A percentile compares a stretch with the other conserved stretches of the same genome.
phyloP scores from a whole-genome alignment of 2,888 invertebrate genomes.

The Diogma glabrata region DNA sequence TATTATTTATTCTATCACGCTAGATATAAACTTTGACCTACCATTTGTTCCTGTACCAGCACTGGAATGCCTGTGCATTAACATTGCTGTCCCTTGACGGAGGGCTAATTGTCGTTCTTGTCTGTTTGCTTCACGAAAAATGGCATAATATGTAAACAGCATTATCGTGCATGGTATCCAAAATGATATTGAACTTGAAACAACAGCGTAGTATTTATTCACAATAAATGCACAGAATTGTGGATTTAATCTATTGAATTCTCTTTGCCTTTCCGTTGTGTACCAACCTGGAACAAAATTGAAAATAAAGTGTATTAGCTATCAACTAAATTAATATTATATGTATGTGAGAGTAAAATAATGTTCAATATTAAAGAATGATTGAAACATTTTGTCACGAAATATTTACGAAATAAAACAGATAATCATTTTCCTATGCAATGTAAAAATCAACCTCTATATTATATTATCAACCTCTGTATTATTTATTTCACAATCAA shows the following conservation, averaged over 20 bases:
- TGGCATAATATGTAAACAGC: slow-evolving; percentile 81
- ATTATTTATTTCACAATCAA: too few species aligned
- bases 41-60: slow-evolving; percentile 36
- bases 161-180: slow-evolving; percentile 93
- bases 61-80: slow-evolving; percentile 61
- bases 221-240: slow-evolving; percentile 68
- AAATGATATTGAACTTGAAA: slow-evolving; percentile 86
- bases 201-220: slow-evolving; percentile 74
- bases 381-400: too few species aligned
- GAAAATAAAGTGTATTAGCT: too few species aligned
- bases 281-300: slow-evolving; percentile 51
- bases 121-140: slow-evolving; percentile 79
- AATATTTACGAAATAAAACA: too few species aligned
- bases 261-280: slow-evolving; percentile 68
- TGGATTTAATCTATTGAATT: slow-evolving; percentile 37
- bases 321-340: too few species aligned
- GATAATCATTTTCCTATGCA: too few species aligned
- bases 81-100: slow-evolving; percentile 69
- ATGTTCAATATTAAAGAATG: too few species aligned
- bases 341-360: too few species aligned
- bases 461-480: too few species aligned
- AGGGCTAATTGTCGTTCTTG: slow-evolving; percentile 83
- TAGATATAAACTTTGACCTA: too few species aligned
- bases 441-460: too few species aligned
- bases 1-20: too few species aligned